Evolutionary conservation across 2,888 invertebrate species (phyloP).

Genomic region (Schizotus pectinicornis): DNA sequence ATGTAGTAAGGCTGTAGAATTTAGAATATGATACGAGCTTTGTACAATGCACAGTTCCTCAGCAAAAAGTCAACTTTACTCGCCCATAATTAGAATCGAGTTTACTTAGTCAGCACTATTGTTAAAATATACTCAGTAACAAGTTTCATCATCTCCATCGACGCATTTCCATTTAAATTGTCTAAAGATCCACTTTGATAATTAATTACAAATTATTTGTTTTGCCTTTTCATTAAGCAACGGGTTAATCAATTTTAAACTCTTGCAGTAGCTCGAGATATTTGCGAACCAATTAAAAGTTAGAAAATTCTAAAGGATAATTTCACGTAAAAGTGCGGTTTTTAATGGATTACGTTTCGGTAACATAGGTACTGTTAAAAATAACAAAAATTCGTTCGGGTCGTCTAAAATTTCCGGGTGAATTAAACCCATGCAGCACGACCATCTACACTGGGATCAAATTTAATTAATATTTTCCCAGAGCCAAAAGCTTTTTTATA

Average conservation of each 20-base stretch:
- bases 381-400: too few species aligned
- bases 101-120: background rate
- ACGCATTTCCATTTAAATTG: conserved; percentile 28
- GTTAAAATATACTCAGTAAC: conserved; percentile 14
- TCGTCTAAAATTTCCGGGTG: too few species aligned
- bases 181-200: conserved; percentile 21
- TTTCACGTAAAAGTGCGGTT: background rate
- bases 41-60: too few species aligned
- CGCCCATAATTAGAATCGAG: conserved; percentile 1
- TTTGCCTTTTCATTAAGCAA: conserved; percentile 15
- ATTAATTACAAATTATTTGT: conserved; percentile 28
- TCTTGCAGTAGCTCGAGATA: background rate
- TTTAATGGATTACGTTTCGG: background rate
- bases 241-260: conserved; percentile 14
- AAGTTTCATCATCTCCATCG: conserved; percentile 12
- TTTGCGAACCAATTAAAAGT: conserved; percentile 1
- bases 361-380: background rate
- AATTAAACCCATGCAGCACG: too few species aligned
- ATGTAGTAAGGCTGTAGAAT: too few species aligned
- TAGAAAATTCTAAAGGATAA: background rate
- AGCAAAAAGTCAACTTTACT: too few species aligned
- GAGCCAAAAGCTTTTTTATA: too few species aligned
- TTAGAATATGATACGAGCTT: too few species aligned
- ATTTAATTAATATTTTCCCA: too few species aligned
- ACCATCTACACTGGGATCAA: too few species aligned